Evolutionary conservation across 2,888 invertebrate species (phyloP).

Genomic region (Bruchidius siliquastri): DNA sequence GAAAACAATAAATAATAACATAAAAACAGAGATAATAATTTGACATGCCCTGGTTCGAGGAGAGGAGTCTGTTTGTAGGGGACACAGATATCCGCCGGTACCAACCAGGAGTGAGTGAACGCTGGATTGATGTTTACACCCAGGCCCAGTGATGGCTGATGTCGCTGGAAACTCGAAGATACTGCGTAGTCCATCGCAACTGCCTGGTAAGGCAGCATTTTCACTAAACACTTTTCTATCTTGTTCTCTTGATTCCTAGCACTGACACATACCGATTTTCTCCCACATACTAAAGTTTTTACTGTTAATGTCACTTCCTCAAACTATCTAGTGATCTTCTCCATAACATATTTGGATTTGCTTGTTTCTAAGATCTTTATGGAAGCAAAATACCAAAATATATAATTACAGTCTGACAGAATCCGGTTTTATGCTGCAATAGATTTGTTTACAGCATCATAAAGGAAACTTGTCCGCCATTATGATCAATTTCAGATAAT

Average conservation of each 20-base stretch:
- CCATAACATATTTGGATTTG: no score
- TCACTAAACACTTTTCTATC: constrained; percentile 9
- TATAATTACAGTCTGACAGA: no score
- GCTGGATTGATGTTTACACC: constrained; percentile 65
- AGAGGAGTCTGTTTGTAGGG: constrained; percentile 76
- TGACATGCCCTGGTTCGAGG: constrained; percentile 90
- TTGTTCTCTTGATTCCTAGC: not conserved
- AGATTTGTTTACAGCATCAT: no score
- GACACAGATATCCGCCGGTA: constrained; percentile 89
- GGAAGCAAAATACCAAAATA: no score
- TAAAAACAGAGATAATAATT: constrained; percentile 31
- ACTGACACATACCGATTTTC: not conserved
- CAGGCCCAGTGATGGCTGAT: constrained; percentile 47
- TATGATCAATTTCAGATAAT: no score
- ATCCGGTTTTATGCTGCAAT: no score
- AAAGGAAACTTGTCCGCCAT: no score
- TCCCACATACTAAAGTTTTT: not conserved
- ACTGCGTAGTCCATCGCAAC: constrained; percentile 84
- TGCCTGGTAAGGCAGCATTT: constrained; percentile 82
- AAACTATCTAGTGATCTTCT: no score
- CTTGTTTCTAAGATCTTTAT: no score
- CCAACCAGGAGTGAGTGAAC: constrained; percentile 94
- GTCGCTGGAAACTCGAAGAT: constrained; percentile 43
- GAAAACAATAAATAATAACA: constrained; percentile 8
- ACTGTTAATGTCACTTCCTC: no score